Base-by-base conservation (phyloP, 2,888 invertebrate species). In the Idaea straminata region DNA sequence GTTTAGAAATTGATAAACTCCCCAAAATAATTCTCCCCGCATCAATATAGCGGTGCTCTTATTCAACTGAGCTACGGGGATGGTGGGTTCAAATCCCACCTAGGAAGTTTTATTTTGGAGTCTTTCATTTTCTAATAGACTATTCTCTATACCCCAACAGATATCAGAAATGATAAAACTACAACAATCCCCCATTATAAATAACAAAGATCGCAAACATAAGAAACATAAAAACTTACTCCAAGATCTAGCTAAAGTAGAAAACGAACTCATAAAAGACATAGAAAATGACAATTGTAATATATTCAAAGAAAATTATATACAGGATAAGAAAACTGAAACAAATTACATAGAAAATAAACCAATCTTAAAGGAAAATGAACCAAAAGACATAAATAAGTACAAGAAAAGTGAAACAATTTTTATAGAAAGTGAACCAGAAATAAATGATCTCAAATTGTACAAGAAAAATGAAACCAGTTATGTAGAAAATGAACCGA, bases 221-320 rank as follows among this genome's bases (percentile, higher is more conserved):
- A 76, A 84, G 64, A 87, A 86, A 77, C 82, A 88, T 77, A 88
- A 85, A 63, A 89, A 91, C 57, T 38, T 89, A 0, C 75, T 88
- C 0, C 79, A 81, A 4, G 85, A 89, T 67, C 76, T 89, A 0
- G 84, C 75, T 0, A 79, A 81, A 2, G 86, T 69, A 0, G 84
- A 88, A 47, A 80, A 77, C 16, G 80, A 80, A 0, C 66, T 88
- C 0, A 73, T 76, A 0, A 88, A 88, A 62, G 78, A 80, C 5
- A 74, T 76, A 0, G 75, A 76, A 15, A 73, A 76, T 15, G 75
- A 72, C 5, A 73, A 75, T 0, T 61, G 65, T 0, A 87, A 86
- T 61, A 70, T 83, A 0, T 85, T 79, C 65, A 74, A 64, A 25
- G 61, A 57, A 34, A 61, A 65, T 4, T 63, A 66, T 16, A 16